A percentile compares a stretch with the other conserved stretches of the same genome.
Conservation (phyloP, 2,113 vertebrate genomes). For the Bujurquina vittata region DNA sequence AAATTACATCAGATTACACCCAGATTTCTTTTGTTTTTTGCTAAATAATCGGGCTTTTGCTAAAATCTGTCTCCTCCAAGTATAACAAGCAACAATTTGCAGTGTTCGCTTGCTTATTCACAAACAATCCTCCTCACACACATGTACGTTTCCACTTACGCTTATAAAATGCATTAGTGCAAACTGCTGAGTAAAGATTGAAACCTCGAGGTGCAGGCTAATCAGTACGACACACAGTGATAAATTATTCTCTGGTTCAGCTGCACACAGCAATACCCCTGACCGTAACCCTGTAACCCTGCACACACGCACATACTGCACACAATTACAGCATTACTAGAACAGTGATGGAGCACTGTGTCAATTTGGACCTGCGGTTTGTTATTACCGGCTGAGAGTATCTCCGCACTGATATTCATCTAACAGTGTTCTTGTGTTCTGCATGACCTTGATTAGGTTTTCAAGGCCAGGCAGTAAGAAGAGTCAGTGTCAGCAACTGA, state of each 20-base stretch:
- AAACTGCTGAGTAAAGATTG: conserved; percentile 50
- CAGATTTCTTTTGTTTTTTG: neutral
- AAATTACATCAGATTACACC: neutral
- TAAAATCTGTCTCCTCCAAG: too few species aligned
- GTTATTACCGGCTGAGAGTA: conserved; percentile 1
- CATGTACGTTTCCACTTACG: conserved; percentile 14
- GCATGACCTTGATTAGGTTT: conserved; percentile 43
- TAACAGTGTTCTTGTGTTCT: conserved; percentile 38
- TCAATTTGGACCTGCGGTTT: conserved; percentile 32
- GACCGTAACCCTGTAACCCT: neutral
- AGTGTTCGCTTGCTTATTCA: neutral
- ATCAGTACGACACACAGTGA: conserved; percentile 60
- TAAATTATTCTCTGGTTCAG: conserved; percentile 49
- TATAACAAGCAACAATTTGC: neutral
- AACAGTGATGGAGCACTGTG: conserved; percentile 12
- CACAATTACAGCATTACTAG: neutral
- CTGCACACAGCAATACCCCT: neutral
- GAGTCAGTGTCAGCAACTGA: neutral
- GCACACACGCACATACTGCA: neutral
- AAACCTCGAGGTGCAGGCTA: conserved; percentile 43
- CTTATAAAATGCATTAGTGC: neutral
- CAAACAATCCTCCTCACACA: neutral
- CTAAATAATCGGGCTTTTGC: neutral
- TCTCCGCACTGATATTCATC: conserved; percentile 29
- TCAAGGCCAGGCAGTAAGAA: conserved; percentile 18